Base-by-base conservation (phyloP, 2,797 vertebrate genomes). In the Neoniphon sammara region DNA sequence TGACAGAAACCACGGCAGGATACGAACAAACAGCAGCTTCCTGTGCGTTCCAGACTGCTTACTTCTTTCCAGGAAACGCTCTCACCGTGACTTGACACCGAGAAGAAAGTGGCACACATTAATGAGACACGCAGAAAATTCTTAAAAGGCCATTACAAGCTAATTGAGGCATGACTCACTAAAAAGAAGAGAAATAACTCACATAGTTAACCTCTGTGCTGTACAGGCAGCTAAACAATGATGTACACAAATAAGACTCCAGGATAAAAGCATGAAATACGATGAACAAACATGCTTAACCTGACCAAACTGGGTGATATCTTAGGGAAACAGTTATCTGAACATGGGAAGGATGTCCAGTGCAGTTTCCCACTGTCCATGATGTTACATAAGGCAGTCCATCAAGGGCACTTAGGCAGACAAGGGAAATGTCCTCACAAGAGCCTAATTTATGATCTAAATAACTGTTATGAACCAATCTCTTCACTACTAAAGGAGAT, bases 311-410 rank as follows among this genome's bases (percentile, higher is more conserved):
- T 73, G 66, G 58, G 73, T 49, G 73, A 71, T 52, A 65, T 85
- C 30, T 15, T 12, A 69, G 39, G 39, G 31, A 73, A 30, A 81
- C 85, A 73, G 56, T 46, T 70, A 68, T 70, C 44, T 39, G 59
- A 73, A 87, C 85, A 87, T 92, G 88, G 91, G 89, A 93, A 91
- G 85, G 77, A 85, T 70, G 75, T 27, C 14, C 56, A 79, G 80
- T 7, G 54, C 60, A 77, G 70, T 79, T 91, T 93, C 88, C 89
- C 90, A 93, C 87, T 84, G 76, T 71, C 65, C 70, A 46, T 54
- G 64, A 46, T 52, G 64, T 85, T 73, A 82, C 5, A 30, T 62
- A 89, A 81, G 58, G 36, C 75, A 53, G 68, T 70, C 50, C 49
- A 84, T 81, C 57, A 82, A 61, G 75, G 58, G 53, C 70, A 70